Percentiles rank a stretch among this genome's conserved stretches.
Evolutionary conservation across 1,140 invertebrate species (phyloP).

Genomic region (Stegodyphus dumicola): DNA sequence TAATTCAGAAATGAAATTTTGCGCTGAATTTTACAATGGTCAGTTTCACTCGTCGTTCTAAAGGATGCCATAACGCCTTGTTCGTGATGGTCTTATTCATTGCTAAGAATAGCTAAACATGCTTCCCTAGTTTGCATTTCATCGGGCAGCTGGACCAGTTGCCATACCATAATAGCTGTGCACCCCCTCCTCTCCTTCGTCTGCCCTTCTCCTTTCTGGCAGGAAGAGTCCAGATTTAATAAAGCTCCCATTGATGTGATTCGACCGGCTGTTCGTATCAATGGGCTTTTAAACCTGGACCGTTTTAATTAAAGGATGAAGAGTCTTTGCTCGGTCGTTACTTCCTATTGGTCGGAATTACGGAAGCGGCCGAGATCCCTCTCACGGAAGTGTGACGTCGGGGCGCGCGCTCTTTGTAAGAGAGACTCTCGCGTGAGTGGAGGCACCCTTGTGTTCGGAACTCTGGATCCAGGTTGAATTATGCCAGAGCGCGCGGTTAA

Average conservation of each 20-base stretch:
- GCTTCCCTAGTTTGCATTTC: no score
- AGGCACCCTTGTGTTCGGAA: not conserved
- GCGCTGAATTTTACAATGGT: no score
- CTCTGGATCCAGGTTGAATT: no score
- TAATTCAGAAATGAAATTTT: no score
- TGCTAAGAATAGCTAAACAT: no score
- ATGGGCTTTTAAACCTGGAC: conserved; percentile 28
- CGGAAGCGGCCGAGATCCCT: not conserved
- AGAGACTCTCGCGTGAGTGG: not conserved
- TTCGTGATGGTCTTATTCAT: no score
- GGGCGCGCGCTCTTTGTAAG: not conserved
- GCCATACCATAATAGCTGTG: no score
- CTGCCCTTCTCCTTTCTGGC: not conserved
- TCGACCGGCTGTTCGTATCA: conserved; percentile 18
- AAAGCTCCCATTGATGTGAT: not conserved
- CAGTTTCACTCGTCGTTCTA: no score
- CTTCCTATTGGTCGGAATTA: not conserved
- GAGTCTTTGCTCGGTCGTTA: not conserved
- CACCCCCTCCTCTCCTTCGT: no score
- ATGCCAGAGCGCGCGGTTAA: no score
- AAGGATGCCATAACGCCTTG: no score
- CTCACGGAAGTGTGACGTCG: conserved; percentile 29
- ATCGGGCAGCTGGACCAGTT: no score
- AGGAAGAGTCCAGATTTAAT: conserved; percentile 2
- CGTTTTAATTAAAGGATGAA: conserved; percentile 29